Conservation (phyloP, 2,888 invertebrate genomes). For the Mythimna albipuncta region DNA sequence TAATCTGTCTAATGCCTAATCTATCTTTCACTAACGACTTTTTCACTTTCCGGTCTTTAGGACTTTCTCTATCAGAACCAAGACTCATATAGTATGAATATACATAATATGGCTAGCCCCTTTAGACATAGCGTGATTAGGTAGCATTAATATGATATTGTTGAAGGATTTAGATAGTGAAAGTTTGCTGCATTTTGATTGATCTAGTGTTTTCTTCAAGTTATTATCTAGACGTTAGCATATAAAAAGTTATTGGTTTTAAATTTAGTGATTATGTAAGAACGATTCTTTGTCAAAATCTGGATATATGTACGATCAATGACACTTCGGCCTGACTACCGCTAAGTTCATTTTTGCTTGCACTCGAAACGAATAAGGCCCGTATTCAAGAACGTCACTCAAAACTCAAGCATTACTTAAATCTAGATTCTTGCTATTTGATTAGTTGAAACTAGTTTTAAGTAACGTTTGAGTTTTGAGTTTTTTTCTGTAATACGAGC, state of each 20-base stretch:
- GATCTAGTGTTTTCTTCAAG: slow-evolving; percentile 28
- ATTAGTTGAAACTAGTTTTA: too few species aligned
- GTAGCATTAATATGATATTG: slow-evolving; percentile 51
- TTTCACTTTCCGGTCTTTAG: slow-evolving; percentile 17
- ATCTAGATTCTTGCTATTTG: too few species aligned
- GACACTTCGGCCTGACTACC: too few species aligned
- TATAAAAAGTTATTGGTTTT: background rate
- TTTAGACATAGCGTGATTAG: slow-evolving; percentile 60
- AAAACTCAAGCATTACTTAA: too few species aligned
- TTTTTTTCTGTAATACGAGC: too few species aligned
- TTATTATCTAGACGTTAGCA: background rate
- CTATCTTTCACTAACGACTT: background rate
- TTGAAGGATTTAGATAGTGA: slow-evolving; percentile 58
- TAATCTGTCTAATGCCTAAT: slow-evolving; percentile 11
- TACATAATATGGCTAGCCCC: slow-evolving; percentile 45
- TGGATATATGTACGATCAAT: too few species aligned
- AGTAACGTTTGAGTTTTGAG: too few species aligned
- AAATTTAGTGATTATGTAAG: background rate
- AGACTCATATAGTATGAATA: slow-evolving; percentile 19
- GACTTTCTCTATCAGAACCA: slow-evolving; percentile 53
- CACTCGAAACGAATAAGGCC: too few species aligned
- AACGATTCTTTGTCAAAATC: background rate
- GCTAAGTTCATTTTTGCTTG: too few species aligned
- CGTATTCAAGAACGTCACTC: too few species aligned
- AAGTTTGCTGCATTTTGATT: slow-evolving; percentile 40